Evolutionary conservation across 2,888 invertebrate genomes (phyloP), one percentile per base, ranked within the genome.

Genomic region (Nymphalis c-album): DNA sequence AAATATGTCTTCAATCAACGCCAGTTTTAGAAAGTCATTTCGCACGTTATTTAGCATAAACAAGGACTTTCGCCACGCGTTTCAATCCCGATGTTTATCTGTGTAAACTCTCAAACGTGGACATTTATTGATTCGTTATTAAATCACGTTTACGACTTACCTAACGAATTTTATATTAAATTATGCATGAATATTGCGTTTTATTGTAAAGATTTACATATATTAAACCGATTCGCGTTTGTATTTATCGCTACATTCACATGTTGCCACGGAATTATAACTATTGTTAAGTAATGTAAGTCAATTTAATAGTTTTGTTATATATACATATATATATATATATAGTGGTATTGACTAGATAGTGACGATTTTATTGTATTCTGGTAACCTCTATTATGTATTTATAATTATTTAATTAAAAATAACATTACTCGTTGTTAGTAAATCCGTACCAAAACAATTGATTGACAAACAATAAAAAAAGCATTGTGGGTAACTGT

Each of bases 31-130:
- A 65, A 65, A 65, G 65, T 47, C n/a, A 64, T 35, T 46, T 55
- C 17, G 59, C 60, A 60, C 31, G 47, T 55, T 47, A 60, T 65
- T 55, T 60, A 35, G 80, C 82, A 85, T 72, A 62, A 40, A 67
- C 68, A 64, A 69, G 67, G 70, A 70, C 70, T 71, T 63, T 60
- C 53, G 63, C 48, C 62, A 64, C 45, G 31, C 35, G 47, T 64
- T 69, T 67, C 68, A 59, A 69, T 64, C 58, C 58, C 61, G 60
- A 69, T 63, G 26, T 60, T 62, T 63, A 70, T 63, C 58, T 58
- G 50, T 65, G 63, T 71, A 71, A 68, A 71, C 67, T 64, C 57
- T 58, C 59, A 57, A 58, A 66, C 57, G 62, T 71, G 71, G 70
- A 74, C 71, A 62, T 74, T 71, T 71, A 74, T 72, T 68, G 64